Evolutionary conservation across 2,888 invertebrate genomes (phyloP).

Genomic region (Clivina fossor): DNA sequence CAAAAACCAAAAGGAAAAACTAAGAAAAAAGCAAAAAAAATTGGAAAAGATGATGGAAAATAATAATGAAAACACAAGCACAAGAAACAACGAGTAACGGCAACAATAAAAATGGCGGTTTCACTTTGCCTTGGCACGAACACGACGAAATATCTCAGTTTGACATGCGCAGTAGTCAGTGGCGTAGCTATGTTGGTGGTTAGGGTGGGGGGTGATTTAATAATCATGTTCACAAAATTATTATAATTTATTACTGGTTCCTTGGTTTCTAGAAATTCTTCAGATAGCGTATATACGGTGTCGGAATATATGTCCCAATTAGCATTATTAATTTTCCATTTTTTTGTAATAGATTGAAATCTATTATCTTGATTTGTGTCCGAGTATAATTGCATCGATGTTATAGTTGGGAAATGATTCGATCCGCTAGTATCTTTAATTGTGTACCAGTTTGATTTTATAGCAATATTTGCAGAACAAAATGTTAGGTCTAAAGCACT

Average conservation of each 20-base stretch:
- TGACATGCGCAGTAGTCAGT: no score
- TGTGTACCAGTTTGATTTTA: neutral
- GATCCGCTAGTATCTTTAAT: neutral
- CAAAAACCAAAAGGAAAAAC: no score
- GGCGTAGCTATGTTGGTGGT: no score
- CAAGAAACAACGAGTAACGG: no score
- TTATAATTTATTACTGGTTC: neutral
- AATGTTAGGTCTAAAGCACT: slow-evolving; percentile 4
- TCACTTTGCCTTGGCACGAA: no score
- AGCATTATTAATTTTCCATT: neutral
- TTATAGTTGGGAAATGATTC: slow-evolving; percentile 2
- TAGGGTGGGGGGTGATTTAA: slow-evolving; percentile 6
- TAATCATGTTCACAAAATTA: slow-evolving; percentile 1
- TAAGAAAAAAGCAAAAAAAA: no score
- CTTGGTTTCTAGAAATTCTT: neutral
- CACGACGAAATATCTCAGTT: no score
- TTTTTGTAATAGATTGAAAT: neutral
- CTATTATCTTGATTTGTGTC: neutral
- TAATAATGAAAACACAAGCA: no score
- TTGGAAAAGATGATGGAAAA: no score
- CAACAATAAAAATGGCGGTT: no score
- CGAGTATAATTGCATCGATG: neutral
- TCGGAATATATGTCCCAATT: slow-evolving; percentile 2
- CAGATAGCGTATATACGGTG: neutral
- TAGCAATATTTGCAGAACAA: neutral